Base-by-base conservation (phyloP, 2,888 invertebrate genomes). In the Metopia argyrocephala region DNA sequence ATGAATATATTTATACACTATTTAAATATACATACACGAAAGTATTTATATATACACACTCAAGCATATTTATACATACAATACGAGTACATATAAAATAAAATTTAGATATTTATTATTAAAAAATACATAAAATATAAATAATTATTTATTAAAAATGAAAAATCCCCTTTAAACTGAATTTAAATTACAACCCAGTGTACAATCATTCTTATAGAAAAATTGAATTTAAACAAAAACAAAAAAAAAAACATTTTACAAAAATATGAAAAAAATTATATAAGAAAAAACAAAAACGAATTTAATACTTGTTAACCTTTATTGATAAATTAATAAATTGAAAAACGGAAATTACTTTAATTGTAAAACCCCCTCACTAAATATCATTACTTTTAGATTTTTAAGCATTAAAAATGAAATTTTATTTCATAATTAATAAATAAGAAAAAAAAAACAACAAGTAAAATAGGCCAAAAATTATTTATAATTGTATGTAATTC, bases 251-350 rank as follows among this genome's bases (percentile, higher is more conserved):
- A n/a, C 31, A 31, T 12, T 9, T 12, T 31, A 7, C 31, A 31
- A 7, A 31, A 7, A 7, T 7, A 31, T 12, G 12, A 56, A 57
- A 38, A 9, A 38, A 64, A 56, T 69, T n/a, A n/a, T n/a, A n/a
- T 61, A n/a, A 31, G 12, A 31, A 1, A 1, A 31, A 31, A 31
- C 31, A 56, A 71, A 23, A 52, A n/a, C n/a, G 71, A 71, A 78
- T 71, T 71, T 71, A 46, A 78, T 65, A 78, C 52, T 71, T 78
- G 78, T 78, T 78, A 62, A n/a, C 71, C 65, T 66, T 61, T 38
- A 71, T 46, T 54, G 65, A 61, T 57, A 45, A 59, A 61, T 61
- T 46, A 46, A 71, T 15, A 48, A 71, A 62, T 54, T 31, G 6
- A 46, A 27, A 45, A 23, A 27, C 7, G 27, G 50, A 21, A 5